A percentile compares a stretch with the other conserved stretches of the same genome.
Conservation (phyloP, 2,113 vertebrate genomes). For the Cettia cetti region DNA sequence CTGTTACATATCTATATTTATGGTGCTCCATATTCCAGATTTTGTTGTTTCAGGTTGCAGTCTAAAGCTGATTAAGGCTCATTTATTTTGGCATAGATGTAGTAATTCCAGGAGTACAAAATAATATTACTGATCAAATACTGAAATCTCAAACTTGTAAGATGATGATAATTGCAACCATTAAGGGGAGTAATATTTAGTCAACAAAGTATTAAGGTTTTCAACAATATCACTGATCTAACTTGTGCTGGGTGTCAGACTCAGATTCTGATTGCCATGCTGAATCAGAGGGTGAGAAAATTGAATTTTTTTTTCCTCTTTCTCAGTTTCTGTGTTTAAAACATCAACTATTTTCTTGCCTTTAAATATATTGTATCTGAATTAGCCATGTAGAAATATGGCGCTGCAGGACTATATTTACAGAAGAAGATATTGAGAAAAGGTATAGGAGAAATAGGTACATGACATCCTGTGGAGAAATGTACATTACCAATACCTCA, state of each 20-base stretch:
- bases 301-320: neutral
- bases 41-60: neutral
- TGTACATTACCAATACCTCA: neutral
- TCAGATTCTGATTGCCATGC: neutral
- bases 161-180: neutral
- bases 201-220: neutral
- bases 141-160: neutral
- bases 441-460: neutral
- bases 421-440: neutral
- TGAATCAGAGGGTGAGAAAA: neutral
- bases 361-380: neutral
- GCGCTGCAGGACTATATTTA: neutral
- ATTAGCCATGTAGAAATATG: neutral
- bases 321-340: neutral
- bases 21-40: neutral
- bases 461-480: neutral
- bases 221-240: neutral
- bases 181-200: neutral
- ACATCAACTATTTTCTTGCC: neutral
- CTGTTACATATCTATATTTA: neutral
- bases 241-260: neutral
- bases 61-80: neutral
- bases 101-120: neutral
- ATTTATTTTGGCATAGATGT: neutral
- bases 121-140: neutral